Evolutionary conservation across 2,797 vertebrate genomes (phyloP).

Genomic region (Fistularia tabacaria): DNA sequence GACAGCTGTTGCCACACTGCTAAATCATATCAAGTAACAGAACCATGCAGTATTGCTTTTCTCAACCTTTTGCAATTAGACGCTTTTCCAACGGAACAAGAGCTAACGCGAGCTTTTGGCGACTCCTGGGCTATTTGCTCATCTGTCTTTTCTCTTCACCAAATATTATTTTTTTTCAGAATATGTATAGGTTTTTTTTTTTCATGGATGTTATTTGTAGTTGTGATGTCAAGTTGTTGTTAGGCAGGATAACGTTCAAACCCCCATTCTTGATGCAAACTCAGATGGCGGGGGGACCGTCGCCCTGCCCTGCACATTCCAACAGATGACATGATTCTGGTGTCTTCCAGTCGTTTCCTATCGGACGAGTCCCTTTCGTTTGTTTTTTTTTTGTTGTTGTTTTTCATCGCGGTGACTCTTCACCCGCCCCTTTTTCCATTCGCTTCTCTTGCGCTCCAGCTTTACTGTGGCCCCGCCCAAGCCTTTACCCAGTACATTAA

Average conservation of each 20-base stretch:
- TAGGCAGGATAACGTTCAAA: slow-evolving; percentile 52
- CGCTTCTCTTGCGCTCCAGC: slow-evolving; percentile 45
- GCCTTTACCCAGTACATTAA: slow-evolving; percentile 78
- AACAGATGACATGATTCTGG: slow-evolving; percentile 53
- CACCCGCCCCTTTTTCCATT: slow-evolving; percentile 14
- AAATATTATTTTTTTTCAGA: slow-evolving; percentile 37
- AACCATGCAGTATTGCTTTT: slow-evolving; percentile 74
- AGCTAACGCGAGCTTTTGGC: slow-evolving; percentile 42
- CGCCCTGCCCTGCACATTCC: slow-evolving; percentile 75
- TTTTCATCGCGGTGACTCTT: slow-evolving; percentile 16
- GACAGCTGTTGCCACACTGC: slow-evolving; percentile 50
- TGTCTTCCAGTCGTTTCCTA: slow-evolving; percentile 46
- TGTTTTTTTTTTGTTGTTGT: slow-evolving; percentile 10
- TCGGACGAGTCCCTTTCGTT: slow-evolving; percentile 20
- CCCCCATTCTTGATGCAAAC: slow-evolving; percentile 24
- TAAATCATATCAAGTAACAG: slow-evolving; percentile 56
- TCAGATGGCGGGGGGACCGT: slow-evolving; percentile 24
- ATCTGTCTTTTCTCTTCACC: slow-evolving; percentile 30
- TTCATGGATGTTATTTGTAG: slow-evolving; percentile 35
- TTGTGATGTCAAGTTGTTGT: slow-evolving; percentile 52
- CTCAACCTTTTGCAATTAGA: slow-evolving; percentile 62
- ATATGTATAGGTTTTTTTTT: slow-evolving; percentile 16
- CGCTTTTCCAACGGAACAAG: slow-evolving; percentile 59
- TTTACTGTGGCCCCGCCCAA: slow-evolving; percentile 67
- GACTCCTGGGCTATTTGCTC: slow-evolving; percentile 28